A percentile compares a stretch with the other conserved stretches of the same genome.
Evolutionary conservation across 2,113 vertebrate species (phyloP).

Genomic region (Myrmophylax atrothorax): DNA sequence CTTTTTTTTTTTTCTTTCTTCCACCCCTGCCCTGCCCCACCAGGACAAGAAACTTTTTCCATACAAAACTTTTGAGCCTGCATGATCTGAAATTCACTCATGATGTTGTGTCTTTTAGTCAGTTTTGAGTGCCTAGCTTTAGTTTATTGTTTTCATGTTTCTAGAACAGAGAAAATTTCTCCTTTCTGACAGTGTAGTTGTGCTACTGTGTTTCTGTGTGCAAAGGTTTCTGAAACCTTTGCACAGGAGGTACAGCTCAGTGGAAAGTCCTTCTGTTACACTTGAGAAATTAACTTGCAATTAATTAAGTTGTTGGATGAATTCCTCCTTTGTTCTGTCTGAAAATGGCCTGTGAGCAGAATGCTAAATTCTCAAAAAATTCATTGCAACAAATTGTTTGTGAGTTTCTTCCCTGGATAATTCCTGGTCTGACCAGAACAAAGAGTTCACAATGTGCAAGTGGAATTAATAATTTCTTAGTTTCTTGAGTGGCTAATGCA

Average conservation of each 20-base stretch:
- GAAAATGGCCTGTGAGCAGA: constrained; percentile 8
- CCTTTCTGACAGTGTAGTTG: not conserved
- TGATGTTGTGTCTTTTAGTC: not conserved
- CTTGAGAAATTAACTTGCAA: constrained; percentile 24
- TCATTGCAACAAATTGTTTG: not conserved
- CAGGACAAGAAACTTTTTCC: not conserved
- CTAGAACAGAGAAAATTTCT: not conserved
- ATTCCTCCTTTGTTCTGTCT: constrained; percentile 45
- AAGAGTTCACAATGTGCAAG: not conserved
- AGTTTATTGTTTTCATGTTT: not conserved
- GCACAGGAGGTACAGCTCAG: not conserved
- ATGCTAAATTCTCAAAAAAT: constrained; percentile 1
- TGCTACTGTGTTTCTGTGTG: not conserved
- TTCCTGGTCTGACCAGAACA: not conserved
- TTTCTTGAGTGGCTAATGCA: not conserved
- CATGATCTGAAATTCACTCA: not conserved
- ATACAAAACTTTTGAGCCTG: not conserved
- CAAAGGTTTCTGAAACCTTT: not conserved
- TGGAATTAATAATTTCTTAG: not conserved
- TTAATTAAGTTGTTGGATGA: constrained; percentile 20
- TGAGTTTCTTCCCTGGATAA: not conserved
- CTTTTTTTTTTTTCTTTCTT: not conserved
- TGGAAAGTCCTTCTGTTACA: not conserved
- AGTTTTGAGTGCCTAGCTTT: not conserved
- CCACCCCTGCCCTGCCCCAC: accelerated